phyloP scores from a whole-genome alignment of 2,113 vertebrate species.

The Falco punctatus region DNA sequence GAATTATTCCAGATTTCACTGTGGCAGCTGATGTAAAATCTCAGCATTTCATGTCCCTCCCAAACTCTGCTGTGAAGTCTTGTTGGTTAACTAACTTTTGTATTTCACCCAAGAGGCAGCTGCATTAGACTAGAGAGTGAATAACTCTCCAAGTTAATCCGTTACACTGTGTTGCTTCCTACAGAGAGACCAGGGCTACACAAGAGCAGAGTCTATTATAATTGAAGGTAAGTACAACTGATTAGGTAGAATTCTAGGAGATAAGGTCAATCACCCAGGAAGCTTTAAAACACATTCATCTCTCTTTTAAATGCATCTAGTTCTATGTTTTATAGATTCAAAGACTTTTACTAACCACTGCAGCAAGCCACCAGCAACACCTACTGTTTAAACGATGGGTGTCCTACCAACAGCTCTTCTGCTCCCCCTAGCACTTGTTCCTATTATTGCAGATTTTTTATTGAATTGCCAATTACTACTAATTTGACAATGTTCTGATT shows the following conservation, averaged over 20 bases:
- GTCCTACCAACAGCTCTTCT: neutral
- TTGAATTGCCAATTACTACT: neutral
- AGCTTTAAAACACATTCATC: neutral
- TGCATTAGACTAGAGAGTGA: neutral
- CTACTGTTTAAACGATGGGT: neutral
- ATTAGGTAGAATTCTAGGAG: neutral
- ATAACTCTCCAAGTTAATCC: neutral
- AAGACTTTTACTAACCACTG: neutral
- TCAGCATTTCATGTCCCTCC: neutral
- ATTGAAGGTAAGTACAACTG: neutral
- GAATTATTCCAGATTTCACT: neutral
- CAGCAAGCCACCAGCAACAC: neutral
- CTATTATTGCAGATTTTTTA: neutral
- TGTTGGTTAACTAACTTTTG: neutral
- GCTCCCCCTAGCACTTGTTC: conserved; percentile 46
- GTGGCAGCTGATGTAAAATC: neutral
- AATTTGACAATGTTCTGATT: neutral
- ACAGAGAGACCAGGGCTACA: neutral
- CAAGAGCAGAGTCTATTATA: neutral
- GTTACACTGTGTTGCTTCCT: neutral
- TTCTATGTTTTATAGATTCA: neutral
- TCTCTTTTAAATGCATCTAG: neutral
- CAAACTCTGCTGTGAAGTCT: neutral
- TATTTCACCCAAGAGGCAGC: neutral
- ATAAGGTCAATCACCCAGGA: neutral